Percentiles rank a stretch among this genome's conserved stretches.
These are phyloP conservation scores for Nipponacmea schrenckii DNA, from an alignment of 2,888 invertebrate species.

Conservation along the genomic window DNA sequence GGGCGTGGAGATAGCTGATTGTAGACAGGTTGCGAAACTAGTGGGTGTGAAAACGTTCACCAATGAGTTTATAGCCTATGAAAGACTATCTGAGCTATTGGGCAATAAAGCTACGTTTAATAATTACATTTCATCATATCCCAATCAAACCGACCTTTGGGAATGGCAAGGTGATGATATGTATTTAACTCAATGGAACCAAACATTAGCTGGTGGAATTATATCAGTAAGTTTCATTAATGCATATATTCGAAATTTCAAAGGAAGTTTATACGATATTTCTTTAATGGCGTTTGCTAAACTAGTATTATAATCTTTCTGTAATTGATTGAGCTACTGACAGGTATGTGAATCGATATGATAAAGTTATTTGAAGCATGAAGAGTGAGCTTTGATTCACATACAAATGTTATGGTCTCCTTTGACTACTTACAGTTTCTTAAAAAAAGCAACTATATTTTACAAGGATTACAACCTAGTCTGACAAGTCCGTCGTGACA, in stretches of 20 bases:
- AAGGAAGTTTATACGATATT: too few relatives aligned
- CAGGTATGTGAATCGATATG: too few relatives aligned
- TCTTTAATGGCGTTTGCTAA: too few relatives aligned
- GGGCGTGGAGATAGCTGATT: slow-evolving; percentile 77
- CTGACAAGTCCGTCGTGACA: too few relatives aligned
- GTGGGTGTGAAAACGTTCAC: slow-evolving; percentile 93
- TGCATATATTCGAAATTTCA: neutral
- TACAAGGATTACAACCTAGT: too few relatives aligned
- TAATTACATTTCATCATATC: slow-evolving; percentile 31
- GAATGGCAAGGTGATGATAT: slow-evolving; percentile 37
- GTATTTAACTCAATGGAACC: slow-evolving; percentile 32
- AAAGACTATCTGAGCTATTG: slow-evolving; percentile 71
- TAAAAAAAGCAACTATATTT: too few relatives aligned
- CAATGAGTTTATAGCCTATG: slow-evolving; percentile 92
- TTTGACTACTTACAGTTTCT: too few relatives aligned
- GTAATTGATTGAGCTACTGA: too few relatives aligned
- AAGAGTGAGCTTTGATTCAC: too few relatives aligned
- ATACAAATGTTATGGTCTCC: too few relatives aligned
- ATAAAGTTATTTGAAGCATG: too few relatives aligned
- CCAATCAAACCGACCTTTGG: slow-evolving; percentile 24
- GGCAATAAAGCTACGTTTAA: slow-evolving; percentile 38
- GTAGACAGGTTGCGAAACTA: slow-evolving; percentile 81
- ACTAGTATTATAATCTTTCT: too few relatives aligned
- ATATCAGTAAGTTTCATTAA: slow-evolving; percentile 39
- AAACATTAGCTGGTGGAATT: slow-evolving; percentile 42